Conservation (phyloP, 2,888 invertebrate species). For the Synanthedon myopaeformis region DNA sequence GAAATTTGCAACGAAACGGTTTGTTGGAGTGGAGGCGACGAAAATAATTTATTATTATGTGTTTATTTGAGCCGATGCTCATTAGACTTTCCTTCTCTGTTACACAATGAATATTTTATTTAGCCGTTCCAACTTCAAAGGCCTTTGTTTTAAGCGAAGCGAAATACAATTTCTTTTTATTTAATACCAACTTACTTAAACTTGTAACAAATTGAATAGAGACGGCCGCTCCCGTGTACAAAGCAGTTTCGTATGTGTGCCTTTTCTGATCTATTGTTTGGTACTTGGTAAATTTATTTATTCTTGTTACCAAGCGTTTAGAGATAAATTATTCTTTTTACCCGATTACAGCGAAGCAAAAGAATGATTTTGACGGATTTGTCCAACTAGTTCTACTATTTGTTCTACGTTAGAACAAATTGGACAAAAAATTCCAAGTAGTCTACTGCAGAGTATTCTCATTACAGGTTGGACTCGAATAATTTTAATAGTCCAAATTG, state of each 20-base stretch:
- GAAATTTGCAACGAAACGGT: constrained; percentile 1
- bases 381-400: no score
- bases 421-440: no score
- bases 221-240: neutral
- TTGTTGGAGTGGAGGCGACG: constrained; percentile 2
- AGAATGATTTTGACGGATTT: no score
- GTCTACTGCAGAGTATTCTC: no score
- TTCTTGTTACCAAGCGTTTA: no score
- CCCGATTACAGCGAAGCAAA: no score
- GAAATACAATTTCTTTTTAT: neutral
- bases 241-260: neutral
- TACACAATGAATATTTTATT: constrained; percentile 3
- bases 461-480: no score
- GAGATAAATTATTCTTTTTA: no score
- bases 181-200: neutral
- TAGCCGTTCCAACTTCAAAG: neutral
- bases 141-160: neutral
- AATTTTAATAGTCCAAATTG: no score
- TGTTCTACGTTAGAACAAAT: no score
- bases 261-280: no score
- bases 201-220: neutral
- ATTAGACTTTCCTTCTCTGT: constrained; percentile 3
- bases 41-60: constrained; percentile 1
- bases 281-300: no score
- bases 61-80: constrained; percentile 4